These are phyloP conservation scores for Campoplex capitator DNA, from an alignment of 2,888 invertebrate species.

Conservation along the genomic window DNA sequence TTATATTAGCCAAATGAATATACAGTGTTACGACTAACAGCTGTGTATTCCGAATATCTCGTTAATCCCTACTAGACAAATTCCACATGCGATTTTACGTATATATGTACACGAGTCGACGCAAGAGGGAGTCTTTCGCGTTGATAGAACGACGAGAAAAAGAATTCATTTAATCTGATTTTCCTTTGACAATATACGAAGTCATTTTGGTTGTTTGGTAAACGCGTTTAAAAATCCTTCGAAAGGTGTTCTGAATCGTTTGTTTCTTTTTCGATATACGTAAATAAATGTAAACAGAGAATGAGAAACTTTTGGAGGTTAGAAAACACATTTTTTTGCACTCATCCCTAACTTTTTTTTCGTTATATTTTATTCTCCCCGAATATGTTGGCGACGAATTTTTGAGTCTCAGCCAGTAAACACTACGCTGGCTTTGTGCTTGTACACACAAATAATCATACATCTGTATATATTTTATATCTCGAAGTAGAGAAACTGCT, in stretches of 20 bases:
- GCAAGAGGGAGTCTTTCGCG: slow-evolving; percentile 13
- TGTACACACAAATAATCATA: slow-evolving; percentile 14
- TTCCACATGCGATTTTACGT: neutral
- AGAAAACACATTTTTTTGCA: slow-evolving; percentile 12
- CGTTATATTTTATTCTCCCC: neutral
- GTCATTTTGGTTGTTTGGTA: slow-evolving; percentile 20
- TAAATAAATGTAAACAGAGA: neutral
- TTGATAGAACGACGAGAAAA: slow-evolving; percentile 8
- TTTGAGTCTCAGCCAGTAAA: slow-evolving; percentile 52
- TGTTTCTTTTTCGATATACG: neutral
- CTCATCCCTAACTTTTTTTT: slow-evolving; percentile 2
- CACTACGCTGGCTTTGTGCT: neutral
- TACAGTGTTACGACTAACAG: slow-evolving; percentile 38
- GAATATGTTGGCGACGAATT: neutral
- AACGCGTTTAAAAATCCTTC: slow-evolving; percentile 26
- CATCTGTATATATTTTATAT: slow-evolving; percentile 17
- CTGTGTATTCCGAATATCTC: slow-evolving; percentile 57
- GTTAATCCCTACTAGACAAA: slow-evolving; percentile 54
- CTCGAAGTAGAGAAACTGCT: slow-evolving; percentile 13
- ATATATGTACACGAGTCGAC: neutral
- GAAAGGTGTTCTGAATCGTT: neutral
- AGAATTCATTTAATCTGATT: neutral
- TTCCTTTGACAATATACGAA: slow-evolving; percentile 5
- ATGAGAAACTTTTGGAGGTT: neutral
- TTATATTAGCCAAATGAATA: slow-evolving; percentile 13